phyloP scores from a whole-genome alignment of 2,888 invertebrate genomes.

The Ophraella communa region DNA sequence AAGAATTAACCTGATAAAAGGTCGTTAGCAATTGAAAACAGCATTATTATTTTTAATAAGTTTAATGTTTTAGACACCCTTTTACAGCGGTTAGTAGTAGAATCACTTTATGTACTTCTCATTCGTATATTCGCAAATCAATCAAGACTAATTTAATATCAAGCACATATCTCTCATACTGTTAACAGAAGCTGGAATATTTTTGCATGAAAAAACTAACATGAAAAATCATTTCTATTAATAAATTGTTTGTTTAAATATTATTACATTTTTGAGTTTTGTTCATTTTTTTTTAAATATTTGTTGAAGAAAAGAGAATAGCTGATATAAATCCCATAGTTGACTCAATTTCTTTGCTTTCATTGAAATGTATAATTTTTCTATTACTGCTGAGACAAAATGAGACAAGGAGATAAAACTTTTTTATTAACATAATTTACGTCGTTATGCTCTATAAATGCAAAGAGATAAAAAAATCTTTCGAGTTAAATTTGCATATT shows the following conservation, averaged over 20 bases:
- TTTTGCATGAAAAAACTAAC: too few relatives aligned
- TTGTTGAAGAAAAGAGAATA: not conserved
- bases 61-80: too few relatives aligned
- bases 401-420: constrained; percentile 23
- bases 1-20: not conserved
- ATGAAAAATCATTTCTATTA: too few relatives aligned
- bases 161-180: too few relatives aligned
- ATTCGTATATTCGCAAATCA: too few relatives aligned
- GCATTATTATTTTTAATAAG: too few relatives aligned
- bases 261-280: too few relatives aligned
- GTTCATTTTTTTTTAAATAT: not conserved
- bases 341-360: constrained; percentile 8
- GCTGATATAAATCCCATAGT: not conserved
- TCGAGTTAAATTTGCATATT: constrained; percentile 24
- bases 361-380: constrained; percentile 12
- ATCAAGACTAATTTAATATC: too few relatives aligned
- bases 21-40: not conserved
- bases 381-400: constrained; percentile 14
- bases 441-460: constrained; percentile 26
- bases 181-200: too few relatives aligned
- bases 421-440: constrained; percentile 29
- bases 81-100: too few relatives aligned
- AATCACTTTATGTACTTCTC: too few relatives aligned
- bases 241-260: too few relatives aligned
- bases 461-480: constrained; percentile 26